phyloP scores from a whole-genome alignment of 2,113 vertebrate genomes.

The Pangasianodon hypophthalmus region DNA sequence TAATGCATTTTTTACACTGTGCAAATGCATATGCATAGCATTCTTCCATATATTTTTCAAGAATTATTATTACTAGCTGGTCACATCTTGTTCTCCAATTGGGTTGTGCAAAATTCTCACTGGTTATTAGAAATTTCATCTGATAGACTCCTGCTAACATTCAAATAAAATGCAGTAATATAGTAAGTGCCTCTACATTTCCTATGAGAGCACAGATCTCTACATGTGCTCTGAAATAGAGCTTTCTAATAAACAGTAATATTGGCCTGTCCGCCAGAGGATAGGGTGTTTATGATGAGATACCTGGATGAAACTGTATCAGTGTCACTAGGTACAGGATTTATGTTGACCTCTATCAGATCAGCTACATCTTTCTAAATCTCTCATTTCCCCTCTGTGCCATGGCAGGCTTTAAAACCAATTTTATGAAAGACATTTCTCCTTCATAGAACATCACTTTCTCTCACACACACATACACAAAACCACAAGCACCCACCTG shows the following conservation, averaged over 20 bases:
- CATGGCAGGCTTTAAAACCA: slow-evolving; percentile 32
- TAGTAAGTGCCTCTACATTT: slow-evolving; percentile 10
- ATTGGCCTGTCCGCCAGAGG: slow-evolving; percentile 20
- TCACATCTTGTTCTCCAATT: not conserved
- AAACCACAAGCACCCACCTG: not conserved
- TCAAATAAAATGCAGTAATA: slow-evolving; percentile 11
- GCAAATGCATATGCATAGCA: slow-evolving; percentile 9
- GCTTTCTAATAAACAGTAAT: slow-evolving; percentile 38
- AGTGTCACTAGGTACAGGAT: slow-evolving; percentile 31
- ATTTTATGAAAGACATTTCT: slow-evolving; percentile 38
- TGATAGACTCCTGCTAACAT: slow-evolving; percentile 1
- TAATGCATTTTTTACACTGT: slow-evolving; percentile 35
- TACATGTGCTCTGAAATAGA: slow-evolving; percentile 9
- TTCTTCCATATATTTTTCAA: slow-evolving; percentile 24
- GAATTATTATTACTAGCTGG: not conserved
- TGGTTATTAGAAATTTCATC: slow-evolving; percentile 12
- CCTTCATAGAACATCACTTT: slow-evolving; percentile 9
- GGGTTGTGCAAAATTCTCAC: not conserved
- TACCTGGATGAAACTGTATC: slow-evolving; percentile 35
- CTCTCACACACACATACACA: not conserved
- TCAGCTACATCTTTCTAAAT: slow-evolving; percentile 30
- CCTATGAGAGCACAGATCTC: slow-evolving; percentile 15
- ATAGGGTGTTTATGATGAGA: slow-evolving; percentile 28
- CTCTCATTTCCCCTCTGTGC: slow-evolving; percentile 37
- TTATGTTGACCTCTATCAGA: slow-evolving; percentile 45